Evolutionary conservation across 2,888 invertebrate species (phyloP), one percentile per base, ranked within the genome.

Genomic region (Spodoptera picta): DNA sequence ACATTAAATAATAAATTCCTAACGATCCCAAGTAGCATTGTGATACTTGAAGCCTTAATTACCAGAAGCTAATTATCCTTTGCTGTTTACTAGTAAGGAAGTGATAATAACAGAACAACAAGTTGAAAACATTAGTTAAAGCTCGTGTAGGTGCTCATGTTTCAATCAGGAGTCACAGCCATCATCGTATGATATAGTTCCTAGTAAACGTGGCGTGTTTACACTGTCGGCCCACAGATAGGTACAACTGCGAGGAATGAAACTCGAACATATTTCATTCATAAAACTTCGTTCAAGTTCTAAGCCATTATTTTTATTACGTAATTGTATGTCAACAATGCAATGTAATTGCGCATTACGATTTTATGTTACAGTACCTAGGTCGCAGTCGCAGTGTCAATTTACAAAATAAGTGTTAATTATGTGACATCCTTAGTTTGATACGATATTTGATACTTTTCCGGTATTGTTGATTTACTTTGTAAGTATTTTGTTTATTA

Each of bases 191-290:
- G 75, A 73, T 44, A 59, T 27, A 49, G 24, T 79, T 79, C 79
- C 36, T 44, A 61, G 80, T 73, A 80, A 48, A 48, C 60, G 41
- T 66, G 60, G 60, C 65, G 36, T 79, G 85, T 84, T 83, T 84
- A 84, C 82, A 68, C 46, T 65, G 54, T 24, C 59, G 49, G 53
- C 61, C 44, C 50, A 60, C 51, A 58, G 60, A 54, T 73, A 66
- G 57, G 76, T 46, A 36, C 36, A 6, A 36, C 36, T 36, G 36
- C 65, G 59, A 57, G 66, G 86, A 89, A 87, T 90, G 91, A 87
- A 84, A 86, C 74, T 77, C 65, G 82, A 83, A 84, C 89, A 83
- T 64, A 81, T 77, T 80, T 82, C 92, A 92, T 92, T 92, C 92
- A 92, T 90, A 87, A 89, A 88, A 76, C 64, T 66, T 74, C 64